Conservation (phyloP, 2,888 invertebrate genomes). For the Cryptocheilus praepositus region DNA sequence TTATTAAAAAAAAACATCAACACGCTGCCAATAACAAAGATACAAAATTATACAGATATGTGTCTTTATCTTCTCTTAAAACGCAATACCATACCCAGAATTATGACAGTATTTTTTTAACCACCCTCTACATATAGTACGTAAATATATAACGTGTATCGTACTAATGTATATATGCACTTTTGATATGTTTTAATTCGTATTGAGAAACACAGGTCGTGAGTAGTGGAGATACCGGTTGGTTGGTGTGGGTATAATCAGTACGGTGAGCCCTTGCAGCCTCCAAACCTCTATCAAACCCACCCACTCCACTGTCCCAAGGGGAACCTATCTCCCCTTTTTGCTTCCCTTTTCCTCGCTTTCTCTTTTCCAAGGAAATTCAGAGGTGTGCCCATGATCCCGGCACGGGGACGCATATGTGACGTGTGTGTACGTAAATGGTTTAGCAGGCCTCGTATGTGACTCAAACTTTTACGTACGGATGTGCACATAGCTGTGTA, state of each 20-base stretch:
- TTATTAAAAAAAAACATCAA: no score
- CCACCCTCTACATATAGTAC: no score
- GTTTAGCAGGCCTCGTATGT: no score
- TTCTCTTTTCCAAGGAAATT: slow-evolving; percentile 39
- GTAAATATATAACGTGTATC: no score
- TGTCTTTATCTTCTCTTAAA: no score
- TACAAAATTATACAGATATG: no score
- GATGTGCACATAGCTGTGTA: no score
- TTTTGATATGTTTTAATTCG: slow-evolving; percentile 64
- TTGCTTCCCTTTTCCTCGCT: slow-evolving; percentile 33
- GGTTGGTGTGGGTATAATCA: slow-evolving; percentile 56
- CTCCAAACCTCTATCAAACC: slow-evolving; percentile 34
- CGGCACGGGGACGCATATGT: neutral
- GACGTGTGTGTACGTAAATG: slow-evolving; percentile 3
- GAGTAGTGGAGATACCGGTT: slow-evolving; percentile 26
- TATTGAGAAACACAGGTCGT: slow-evolving; percentile 52
- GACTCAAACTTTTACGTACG: no score
- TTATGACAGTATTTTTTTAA: no score
- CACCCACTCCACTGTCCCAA: slow-evolving; percentile 32
- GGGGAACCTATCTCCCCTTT: slow-evolving; percentile 26
- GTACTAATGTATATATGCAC: slow-evolving; percentile 18
- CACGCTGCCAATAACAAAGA: no score
- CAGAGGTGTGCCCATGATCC: slow-evolving; percentile 3
- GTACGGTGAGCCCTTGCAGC: slow-evolving; percentile 46
- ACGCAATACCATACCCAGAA: no score